Evolutionary conservation across 2,888 invertebrate species (phyloP).

Genomic region (Pteria penguin): DNA sequence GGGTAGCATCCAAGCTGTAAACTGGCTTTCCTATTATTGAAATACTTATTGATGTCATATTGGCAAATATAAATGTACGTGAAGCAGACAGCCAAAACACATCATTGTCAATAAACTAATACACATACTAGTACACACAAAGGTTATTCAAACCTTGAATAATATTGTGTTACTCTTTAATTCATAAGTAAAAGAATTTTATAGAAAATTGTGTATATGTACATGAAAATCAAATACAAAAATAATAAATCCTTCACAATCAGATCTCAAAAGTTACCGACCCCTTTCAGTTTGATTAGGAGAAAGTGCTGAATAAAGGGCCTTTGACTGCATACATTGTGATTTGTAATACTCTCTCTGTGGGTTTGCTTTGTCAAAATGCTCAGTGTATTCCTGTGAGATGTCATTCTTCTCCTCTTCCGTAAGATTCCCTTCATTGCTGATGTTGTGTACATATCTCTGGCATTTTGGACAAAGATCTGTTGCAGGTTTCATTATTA

Average conservation of each 20-base stretch:
- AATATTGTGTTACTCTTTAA: no score
- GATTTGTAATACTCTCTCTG: slow-evolving; percentile 15
- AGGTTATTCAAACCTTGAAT: no score
- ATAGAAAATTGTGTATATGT: no score
- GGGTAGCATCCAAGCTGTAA: slow-evolving; percentile 11
- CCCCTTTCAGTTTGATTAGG: neutral
- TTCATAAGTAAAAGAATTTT: no score
- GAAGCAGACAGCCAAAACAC: no score
- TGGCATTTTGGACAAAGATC: slow-evolving; percentile 23
- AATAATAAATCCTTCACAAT: no score
- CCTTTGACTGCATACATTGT: neutral
- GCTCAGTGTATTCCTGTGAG: neutral
- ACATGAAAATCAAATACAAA: no score
- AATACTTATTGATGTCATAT: no score
- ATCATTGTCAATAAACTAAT: no score
- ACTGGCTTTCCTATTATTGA: slow-evolving; percentile 25
- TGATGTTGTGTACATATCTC: slow-evolving; percentile 19
- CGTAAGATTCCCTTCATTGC: neutral
- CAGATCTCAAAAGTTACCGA: no score
- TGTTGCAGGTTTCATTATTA: slow-evolving; percentile 13
- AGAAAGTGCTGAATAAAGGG: neutral
- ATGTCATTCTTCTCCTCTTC: slow-evolving; percentile 14
- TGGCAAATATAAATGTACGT: no score
- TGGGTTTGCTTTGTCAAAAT: neutral
- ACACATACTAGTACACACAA: no score